Percentiles rank a stretch among this genome's conserved stretches.
Evolutionary conservation across 2,113 vertebrate genomes (phyloP).

Genomic region (Epinephelus moara): DNA sequence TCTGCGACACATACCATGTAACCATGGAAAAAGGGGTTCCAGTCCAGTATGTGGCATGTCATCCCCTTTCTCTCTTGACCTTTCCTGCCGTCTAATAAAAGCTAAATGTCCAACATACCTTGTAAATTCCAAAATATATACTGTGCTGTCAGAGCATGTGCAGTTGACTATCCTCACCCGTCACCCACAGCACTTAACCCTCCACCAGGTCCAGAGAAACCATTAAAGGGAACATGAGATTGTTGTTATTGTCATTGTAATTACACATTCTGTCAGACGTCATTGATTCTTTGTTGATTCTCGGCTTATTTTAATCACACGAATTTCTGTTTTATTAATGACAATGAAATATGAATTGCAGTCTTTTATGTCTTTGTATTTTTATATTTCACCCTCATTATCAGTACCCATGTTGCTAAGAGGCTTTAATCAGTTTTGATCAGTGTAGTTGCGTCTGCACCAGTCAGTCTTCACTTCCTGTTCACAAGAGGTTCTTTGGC

Average conservation of each 20-base stretch:
- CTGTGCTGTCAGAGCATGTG: neutral
- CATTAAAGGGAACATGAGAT: neutral
- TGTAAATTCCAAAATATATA: neutral
- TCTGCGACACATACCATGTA: neutral
- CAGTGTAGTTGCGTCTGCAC: neutral
- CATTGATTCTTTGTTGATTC: neutral
- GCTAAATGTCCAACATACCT: neutral
- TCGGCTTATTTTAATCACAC: neutral
- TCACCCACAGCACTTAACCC: no score
- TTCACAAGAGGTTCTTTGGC: neutral
- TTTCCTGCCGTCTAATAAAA: slow-evolving; percentile 30
- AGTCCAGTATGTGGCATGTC: neutral
- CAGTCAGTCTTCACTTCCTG: neutral
- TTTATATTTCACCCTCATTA: neutral
- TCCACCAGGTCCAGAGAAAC: neutral
- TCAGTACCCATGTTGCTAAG: neutral
- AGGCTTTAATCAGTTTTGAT: neutral
- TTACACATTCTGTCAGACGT: neutral
- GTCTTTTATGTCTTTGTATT: neutral
- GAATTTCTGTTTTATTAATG: neutral
- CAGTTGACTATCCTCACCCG: neutral
- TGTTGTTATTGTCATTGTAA: neutral
- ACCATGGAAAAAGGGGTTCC: slow-evolving; percentile 1
- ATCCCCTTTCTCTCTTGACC: slow-evolving; percentile 15
- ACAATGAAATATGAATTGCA: slow-evolving; percentile 16